A percentile compares a stretch with the other conserved stretches of the same genome.
Conservation (phyloP, 2,888 invertebrate species). For the Parapristionchus giblindavisi region DNA sequence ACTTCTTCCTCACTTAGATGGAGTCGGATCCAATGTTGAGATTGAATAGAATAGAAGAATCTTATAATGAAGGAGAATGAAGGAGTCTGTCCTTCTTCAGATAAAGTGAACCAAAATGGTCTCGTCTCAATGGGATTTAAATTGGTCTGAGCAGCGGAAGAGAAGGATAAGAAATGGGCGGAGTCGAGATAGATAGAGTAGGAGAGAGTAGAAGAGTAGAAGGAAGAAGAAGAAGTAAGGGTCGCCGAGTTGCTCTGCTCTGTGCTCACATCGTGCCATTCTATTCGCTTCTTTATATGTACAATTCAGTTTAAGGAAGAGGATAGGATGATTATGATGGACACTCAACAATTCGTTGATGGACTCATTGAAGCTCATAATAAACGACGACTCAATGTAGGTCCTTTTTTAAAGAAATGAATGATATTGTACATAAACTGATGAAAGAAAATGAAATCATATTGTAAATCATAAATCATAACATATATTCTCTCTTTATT, state of each 20-base stretch:
- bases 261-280: too few relatives aligned
- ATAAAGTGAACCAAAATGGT: slow-evolving; percentile 1
- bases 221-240: slow-evolving; percentile 18
- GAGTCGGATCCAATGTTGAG: neutral
- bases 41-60: neutral
- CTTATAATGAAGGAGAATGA: neutral
- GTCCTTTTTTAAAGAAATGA: neutral
- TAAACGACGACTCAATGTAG: slow-evolving; percentile 44
- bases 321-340: slow-evolving; percentile 15
- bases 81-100: neutral
- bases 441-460: neutral
- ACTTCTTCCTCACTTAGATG: neutral
- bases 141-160: slow-evolving; percentile 29
- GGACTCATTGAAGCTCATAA: slow-evolving; percentile 50
- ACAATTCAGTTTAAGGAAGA: too few relatives aligned
- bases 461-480: neutral
- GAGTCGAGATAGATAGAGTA: slow-evolving; percentile 9
- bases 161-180: slow-evolving; percentile 16
- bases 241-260: slow-evolving; percentile 14
- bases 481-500: slow-evolving; percentile 3
- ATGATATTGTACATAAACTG: neutral
- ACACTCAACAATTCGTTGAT: slow-evolving; percentile 41
- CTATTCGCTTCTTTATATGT: too few relatives aligned
- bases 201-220: slow-evolving; percentile 28
- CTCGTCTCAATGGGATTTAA: slow-evolving; percentile 37